Conservation (phyloP, 2,888 invertebrate species). For the Dryobotodes eremita region DNA sequence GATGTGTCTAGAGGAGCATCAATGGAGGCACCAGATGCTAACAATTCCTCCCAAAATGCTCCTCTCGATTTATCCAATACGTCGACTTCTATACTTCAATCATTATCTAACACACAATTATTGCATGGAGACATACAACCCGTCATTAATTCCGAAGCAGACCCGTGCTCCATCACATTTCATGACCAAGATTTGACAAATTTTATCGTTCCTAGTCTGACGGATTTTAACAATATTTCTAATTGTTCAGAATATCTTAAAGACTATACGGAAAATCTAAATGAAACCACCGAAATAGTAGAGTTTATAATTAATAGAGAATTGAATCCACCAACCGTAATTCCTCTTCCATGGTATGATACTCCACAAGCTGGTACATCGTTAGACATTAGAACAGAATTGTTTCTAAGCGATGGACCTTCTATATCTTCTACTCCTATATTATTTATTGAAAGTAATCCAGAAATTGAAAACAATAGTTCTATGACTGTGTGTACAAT, state of each 20-base stretch:
- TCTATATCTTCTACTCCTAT: slow-evolving; percentile 10
- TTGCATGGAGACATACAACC: slow-evolving; percentile 14
- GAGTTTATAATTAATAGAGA: slow-evolving; percentile 22
- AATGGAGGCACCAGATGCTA: slow-evolving; percentile 13
- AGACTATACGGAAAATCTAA: slow-evolving; percentile 12
- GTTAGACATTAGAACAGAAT: neutral
- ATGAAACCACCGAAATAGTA: slow-evolving; percentile 17
- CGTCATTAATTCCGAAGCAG: slow-evolving; percentile 22
- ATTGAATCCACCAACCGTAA: slow-evolving; percentile 16
- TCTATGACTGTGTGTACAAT: neutral
- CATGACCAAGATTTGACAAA: slow-evolving; percentile 10
- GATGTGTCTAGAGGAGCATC: slow-evolving; percentile 24
- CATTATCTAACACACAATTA: slow-evolving; percentile 20
- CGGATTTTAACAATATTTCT: slow-evolving; percentile 20
- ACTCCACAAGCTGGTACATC: slow-evolving; percentile 4
- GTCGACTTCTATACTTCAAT: slow-evolving; percentile 16
- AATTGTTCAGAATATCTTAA: slow-evolving; percentile 11
- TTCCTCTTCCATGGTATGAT: slow-evolving; percentile 26
- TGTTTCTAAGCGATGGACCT: slow-evolving; percentile 3
- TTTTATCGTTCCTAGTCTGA: slow-evolving; percentile 9
- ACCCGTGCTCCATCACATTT: slow-evolving; percentile 1
- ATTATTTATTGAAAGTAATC: neutral
- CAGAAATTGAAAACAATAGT: slow-evolving; percentile 6
- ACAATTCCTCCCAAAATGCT: slow-evolving; percentile 20
- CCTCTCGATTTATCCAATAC: slow-evolving; percentile 35